Evolutionary conservation across 2,888 invertebrate genomes (phyloP), one percentile per base, ranked within the genome.

Genomic region (Branchellion lobata): DNA sequence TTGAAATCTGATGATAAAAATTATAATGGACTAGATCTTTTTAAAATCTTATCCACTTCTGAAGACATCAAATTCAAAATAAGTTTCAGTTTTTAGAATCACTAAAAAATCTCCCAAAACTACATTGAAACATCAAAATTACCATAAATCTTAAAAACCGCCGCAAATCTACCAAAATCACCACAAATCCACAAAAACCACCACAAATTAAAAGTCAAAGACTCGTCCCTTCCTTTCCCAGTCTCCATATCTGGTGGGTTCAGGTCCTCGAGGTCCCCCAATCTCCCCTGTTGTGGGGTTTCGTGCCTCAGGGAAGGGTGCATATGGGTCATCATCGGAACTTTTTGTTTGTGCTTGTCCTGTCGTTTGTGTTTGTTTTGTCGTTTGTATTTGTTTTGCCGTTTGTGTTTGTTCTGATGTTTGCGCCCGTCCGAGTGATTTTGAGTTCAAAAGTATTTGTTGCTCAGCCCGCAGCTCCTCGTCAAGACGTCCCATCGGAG

Each of bases 171-270:
- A n/a, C n/a, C n/a, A n/a, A n/a, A n/a, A n/a, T n/a, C n/a, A n/a
- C n/a, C n/a, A n/a, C n/a, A n/a, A n/a, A n/a, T n/a, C n/a, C n/a
- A n/a, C n/a, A n/a, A n/a, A n/a, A n/a, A n/a, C n/a, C n/a, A n/a
- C n/a, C n/a, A n/a, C n/a, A n/a, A n/a, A n/a, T n/a, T 57, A 98
- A 89, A 99, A 99, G 89, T 99, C 99, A 0, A 94, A 91, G 57
- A 95, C 95, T 86, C 98, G 90, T 81, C 99, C 99, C 86, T 99
- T 99, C 83, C 98, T 91, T 87, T 99, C 99, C 99, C 99, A 99
- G 89, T 99, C 99, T 0, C 99, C 99, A 89, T 95, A 99, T 84
- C 99, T 91, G 18, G 99, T 99, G 11, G 99, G 99, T 89, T 99
- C 99, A 0, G 97, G 99, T 5, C 99, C 99, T 84, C 91, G 90